Evolutionary conservation across 2,797 vertebrate genomes (phyloP), one percentile per base, ranked within the genome.

Genomic region (Microctenopoma steveboyesi): DNA sequence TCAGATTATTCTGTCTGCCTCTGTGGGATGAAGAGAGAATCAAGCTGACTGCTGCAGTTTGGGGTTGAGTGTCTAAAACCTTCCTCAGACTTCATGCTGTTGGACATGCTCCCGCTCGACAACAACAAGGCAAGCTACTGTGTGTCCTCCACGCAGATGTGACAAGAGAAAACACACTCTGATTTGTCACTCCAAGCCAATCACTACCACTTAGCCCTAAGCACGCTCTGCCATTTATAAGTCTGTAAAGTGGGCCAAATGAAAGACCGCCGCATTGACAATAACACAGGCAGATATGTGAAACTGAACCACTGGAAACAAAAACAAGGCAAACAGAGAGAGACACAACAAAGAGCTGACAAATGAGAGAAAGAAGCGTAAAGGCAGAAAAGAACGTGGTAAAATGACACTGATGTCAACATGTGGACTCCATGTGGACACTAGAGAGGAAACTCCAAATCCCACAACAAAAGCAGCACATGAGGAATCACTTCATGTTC

Each of bases 161-260:
- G 76, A 69, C 70, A 1, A 56, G 50, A 66, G 55, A 59, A 73
- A 83, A 74, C 59, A 64, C 62, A 75, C 76, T 48, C 69, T n/a
- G 50, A 79, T 56, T 64, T 74, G 55, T 74, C 77, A 76, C 63
- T 79, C 55, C 10, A 46, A 76, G 68, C 60, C 70, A 71, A 60
- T 86, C 66, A 46, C 54, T 47, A 51, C 33, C 47, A 47, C 77
- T 74, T 45, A 7, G 75, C 78, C 73, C 69, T 45, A 76, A 86
- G 75, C 76, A 0, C 4, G 11, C 72, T 71, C 62, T 75, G 85
- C 79, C 82, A 85, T 87, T 90, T 86, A 65, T 82, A 88, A 78
- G 62, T 67, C 72, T 69, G 42, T 64, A 71, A 86, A 85, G 74
- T 86, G 82, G 85, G 80, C 72, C 85, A 83, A 72, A 78, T 65